Percentiles rank a stretch among this genome's conserved stretches.
phyloP scores from a whole-genome alignment of 92 coral and sea anemone species.

The Zoanthus sansibaricus region DNA sequence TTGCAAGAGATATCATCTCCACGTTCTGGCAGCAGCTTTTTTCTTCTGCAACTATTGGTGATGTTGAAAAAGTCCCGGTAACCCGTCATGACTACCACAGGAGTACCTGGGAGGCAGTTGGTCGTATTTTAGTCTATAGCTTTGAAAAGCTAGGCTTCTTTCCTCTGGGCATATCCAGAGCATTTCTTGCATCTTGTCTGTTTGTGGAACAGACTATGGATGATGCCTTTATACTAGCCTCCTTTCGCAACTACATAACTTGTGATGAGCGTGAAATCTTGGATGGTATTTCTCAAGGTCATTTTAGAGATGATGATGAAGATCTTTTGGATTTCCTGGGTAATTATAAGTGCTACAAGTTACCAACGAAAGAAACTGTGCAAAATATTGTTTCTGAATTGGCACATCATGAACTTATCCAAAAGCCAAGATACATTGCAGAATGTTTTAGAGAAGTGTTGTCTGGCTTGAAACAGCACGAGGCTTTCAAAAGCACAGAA shows the following conservation, averaged over 20 bases:
- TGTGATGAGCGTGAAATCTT: slow-evolving; percentile 10
- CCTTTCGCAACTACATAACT: slow-evolving; percentile 14
- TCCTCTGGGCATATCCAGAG: not conserved
- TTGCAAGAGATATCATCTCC: not conserved
- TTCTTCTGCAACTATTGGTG: slow-evolving; percentile 10
- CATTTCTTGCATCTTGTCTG: slow-evolving; percentile 24
- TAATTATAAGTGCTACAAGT: slow-evolving; percentile 9
- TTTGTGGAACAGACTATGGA: slow-evolving; percentile 17
- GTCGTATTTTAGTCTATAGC: not conserved
- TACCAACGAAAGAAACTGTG: slow-evolving; percentile 3
- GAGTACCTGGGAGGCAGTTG: not conserved
- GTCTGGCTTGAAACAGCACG: not conserved
- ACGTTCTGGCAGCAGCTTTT: slow-evolving; percentile 19
- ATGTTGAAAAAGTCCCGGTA: slow-evolving; percentile 7
- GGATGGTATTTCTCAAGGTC: not conserved
- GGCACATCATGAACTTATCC: slow-evolving; percentile 19
- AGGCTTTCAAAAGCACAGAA: slow-evolving; percentile 4
- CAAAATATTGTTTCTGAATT: slow-evolving; percentile 2
- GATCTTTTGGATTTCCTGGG: slow-evolving; percentile 14
- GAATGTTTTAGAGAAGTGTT: slow-evolving; percentile 2
- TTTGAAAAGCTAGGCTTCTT: slow-evolving; percentile 1
- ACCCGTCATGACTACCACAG: slow-evolving; percentile 2
- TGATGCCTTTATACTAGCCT: not conserved
- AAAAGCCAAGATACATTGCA: slow-evolving; percentile 13
- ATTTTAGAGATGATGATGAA: not conserved